A percentile compares a stretch with the other conserved stretches of the same genome.
Evolutionary conservation across 2,888 invertebrate species (phyloP).

Genomic region (Drosophila ustulata): DNA sequence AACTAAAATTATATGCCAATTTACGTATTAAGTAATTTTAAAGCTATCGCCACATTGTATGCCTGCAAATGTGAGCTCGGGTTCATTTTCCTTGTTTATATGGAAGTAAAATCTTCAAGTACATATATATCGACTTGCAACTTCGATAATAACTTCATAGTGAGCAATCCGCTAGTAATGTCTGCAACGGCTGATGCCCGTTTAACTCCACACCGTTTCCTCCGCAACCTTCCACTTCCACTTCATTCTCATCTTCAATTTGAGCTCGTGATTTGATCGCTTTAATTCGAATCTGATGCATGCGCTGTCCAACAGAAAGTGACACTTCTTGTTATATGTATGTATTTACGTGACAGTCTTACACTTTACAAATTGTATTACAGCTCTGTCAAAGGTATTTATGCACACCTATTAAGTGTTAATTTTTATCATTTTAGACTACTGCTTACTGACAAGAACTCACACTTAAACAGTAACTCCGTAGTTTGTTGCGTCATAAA

Average conservation of each 20-base stretch:
- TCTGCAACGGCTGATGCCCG: slow-evolving; percentile 7
- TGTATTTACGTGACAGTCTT: slow-evolving; percentile 1
- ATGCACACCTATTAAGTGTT: slow-evolving; percentile 50
- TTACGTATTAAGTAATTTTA: slow-evolving; percentile 63
- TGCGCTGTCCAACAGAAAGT: slow-evolving; percentile 63
- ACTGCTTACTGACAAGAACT: slow-evolving; percentile 36
- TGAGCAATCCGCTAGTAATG: slow-evolving; percentile 65
- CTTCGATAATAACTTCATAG: slow-evolving; percentile 73
- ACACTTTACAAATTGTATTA: slow-evolving; percentile 40
- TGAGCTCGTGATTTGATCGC: slow-evolving; percentile 26
- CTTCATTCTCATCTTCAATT: neutral
- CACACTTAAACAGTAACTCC: slow-evolving; percentile 7
- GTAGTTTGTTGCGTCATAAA: slow-evolving; percentile 38
- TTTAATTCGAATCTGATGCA: slow-evolving; percentile 47
- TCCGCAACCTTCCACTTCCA: neutral
- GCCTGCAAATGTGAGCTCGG: slow-evolving; percentile 18
- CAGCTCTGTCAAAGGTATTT: slow-evolving; percentile 64
- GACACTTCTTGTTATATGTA: slow-evolving; percentile 53
- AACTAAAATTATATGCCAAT: slow-evolving; percentile 50
- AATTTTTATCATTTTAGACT: slow-evolving; percentile 62
- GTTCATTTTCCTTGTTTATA: slow-evolving; percentile 17
- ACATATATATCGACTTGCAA: slow-evolving; percentile 43
- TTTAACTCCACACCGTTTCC: neutral
- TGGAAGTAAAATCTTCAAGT: slow-evolving; percentile 43
- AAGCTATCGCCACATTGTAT: slow-evolving; percentile 29